Percentiles rank a stretch among this genome's conserved stretches.
phyloP scores from a whole-genome alignment of 2,113 vertebrate species.

The Crotophaga sulcirostris region DNA sequence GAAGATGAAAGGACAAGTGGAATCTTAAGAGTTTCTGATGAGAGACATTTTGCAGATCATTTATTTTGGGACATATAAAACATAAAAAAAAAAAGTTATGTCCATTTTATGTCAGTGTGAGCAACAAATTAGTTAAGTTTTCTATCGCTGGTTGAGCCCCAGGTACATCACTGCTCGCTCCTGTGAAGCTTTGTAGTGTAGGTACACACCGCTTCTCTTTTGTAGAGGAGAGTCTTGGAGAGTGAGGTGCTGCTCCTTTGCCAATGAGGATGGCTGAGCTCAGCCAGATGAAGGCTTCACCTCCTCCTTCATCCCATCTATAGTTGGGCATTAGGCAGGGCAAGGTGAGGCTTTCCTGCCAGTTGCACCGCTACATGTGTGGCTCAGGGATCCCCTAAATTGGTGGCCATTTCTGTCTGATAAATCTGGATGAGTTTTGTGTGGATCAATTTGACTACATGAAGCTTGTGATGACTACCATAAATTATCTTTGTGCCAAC shows the following conservation, averaged over 20 bases:
- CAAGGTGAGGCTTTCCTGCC: neutral
- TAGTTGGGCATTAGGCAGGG: neutral
- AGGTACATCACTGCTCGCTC: rapidly evolving
- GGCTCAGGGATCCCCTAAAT: neutral
- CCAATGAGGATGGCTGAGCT: rapidly evolving
- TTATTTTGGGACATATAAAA: neutral
- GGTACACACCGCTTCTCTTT: neutral
- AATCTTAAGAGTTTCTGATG: neutral
- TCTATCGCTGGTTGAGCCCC: neutral
- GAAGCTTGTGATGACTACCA: neutral
- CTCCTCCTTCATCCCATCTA: neutral
- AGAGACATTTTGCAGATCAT: neutral
- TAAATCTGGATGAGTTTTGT: neutral
- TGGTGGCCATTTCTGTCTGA: rapidly evolving
- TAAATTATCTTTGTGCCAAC: neutral
- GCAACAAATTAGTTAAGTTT: neutral
- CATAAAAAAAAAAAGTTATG: neutral
- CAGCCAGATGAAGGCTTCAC: neutral
- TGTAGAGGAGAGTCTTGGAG: neutral
- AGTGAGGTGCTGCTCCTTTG: neutral
- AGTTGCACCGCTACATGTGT: neutral
- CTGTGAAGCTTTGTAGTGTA: rapidly evolving
- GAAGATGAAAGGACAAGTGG: neutral
- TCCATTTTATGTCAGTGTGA: rapidly evolving
- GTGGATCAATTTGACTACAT: rapidly evolving